Base-by-base conservation (phyloP, 2,113 vertebrate genomes). In the Motacilla tschutschensis region DNA sequence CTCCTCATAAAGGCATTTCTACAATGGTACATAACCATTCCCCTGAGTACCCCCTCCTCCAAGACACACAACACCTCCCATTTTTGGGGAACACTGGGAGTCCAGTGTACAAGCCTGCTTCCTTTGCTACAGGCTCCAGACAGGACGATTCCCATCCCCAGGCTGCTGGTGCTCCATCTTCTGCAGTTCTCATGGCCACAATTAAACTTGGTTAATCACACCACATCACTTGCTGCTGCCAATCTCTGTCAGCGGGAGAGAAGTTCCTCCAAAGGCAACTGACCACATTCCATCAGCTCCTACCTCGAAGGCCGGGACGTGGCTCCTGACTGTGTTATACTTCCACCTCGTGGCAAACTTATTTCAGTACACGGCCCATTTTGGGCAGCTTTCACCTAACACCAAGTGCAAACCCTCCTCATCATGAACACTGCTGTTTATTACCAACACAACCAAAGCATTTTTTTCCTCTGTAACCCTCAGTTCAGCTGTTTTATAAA, bases 301-400 rank as follows among this genome's bases (percentile, higher is more conserved):
- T 26, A 5, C 17, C n/a, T 22, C 1, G 3, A 16, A 3, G 8
- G 12, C 18, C 47, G 18, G 55, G 31, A 41, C 0, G 2, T 2
- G 44, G 2, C 58, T 89, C 59, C 31, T 75, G 7, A 17, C 10
- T 67, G 66, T 40, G 31, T 24, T 86, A 35, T 1, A 65, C 78
- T 87, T 48, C 93, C 95, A 89, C 78, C 95, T 86, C 31, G 89
- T 88, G 95, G 94, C 47, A 31, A 65, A 24, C 9, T 66, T 21
- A 17, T 3, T 72, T 5, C 57, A 85, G 14, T 16, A 35, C n/a
- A 24, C 0, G 24, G 51, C 14, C 2, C 0, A 13, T 8, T 40
- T 19, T n/a, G 29, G 24, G 31, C 29, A 25, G 7, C 35, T 60
- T 29, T 60, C 54, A 4, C 0, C 0, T 0, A 35, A 8, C 2